Percentiles rank a stretch among this genome's conserved stretches.
Evolutionary conservation across 2,113 vertebrate genomes (phyloP).

Genomic region (Cephalopholis sonnerati): DNA sequence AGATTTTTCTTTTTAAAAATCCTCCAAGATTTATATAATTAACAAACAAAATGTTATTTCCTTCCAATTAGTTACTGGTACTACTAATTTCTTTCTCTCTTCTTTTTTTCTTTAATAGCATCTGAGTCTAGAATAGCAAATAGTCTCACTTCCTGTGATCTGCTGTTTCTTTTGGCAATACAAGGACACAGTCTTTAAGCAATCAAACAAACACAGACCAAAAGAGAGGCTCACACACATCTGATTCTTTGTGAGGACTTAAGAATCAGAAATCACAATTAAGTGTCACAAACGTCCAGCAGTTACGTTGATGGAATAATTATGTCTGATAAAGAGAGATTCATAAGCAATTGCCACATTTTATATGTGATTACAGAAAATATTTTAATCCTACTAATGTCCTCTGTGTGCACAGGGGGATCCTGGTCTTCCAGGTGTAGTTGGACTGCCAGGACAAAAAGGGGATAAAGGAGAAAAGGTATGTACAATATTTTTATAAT

Average conservation of each 20-base stretch:
- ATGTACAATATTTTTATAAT: constrained; percentile 6
- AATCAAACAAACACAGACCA: background rate
- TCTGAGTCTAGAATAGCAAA: background rate
- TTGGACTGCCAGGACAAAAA: constrained; percentile 87
- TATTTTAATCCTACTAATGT: constrained; percentile 14
- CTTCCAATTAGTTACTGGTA: background rate
- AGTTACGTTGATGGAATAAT: background rate
- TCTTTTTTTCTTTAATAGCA: too few relatives aligned
- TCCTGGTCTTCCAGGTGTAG: constrained; percentile 84
- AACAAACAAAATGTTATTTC: background rate
- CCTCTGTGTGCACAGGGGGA: constrained; percentile 85
- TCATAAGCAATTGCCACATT: background rate
- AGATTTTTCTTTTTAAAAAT: background rate
- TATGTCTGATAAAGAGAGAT: background rate
- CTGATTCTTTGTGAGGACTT: background rate
- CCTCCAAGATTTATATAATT: background rate
- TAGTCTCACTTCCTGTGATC: too few relatives aligned
- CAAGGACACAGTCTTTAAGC: background rate
- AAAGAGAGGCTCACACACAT: background rate
- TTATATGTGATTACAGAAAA: background rate
- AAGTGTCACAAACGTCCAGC: background rate
- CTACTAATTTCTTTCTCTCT: too few relatives aligned
- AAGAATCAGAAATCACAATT: background rate
- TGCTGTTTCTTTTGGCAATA: background rate
- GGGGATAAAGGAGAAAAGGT: constrained; percentile 89